Percentiles rank a stretch among this genome's conserved stretches.
phyloP scores from a whole-genome alignment of 2,113 vertebrate genomes.

The Paedocypris sp. region DNA sequence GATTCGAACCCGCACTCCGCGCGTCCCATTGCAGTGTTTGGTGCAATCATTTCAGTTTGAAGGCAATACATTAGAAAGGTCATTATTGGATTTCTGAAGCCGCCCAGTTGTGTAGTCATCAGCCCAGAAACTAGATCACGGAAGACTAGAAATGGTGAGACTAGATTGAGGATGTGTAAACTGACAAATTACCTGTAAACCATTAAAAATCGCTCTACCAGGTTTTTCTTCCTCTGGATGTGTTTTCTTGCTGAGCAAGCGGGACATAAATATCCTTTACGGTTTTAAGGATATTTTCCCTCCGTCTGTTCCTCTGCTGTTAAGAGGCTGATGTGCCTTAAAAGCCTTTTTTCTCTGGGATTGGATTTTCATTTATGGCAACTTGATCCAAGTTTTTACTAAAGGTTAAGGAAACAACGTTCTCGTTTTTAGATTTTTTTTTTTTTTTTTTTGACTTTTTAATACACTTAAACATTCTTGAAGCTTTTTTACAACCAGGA shows the following conservation, averaged over 20 bases:
- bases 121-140: background rate
- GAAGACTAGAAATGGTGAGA: background rate
- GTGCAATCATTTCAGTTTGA: too few species aligned
- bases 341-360: conserved; percentile 35
- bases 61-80: background rate
- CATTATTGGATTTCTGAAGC: background rate
- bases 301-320: conserved; percentile 19
- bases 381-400: too few species aligned
- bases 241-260: background rate
- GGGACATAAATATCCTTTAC: background rate
- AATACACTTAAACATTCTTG: too few species aligned
- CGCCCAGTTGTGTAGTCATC: too few species aligned
- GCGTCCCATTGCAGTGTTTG: background rate
- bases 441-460: too few species aligned
- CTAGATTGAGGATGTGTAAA: background rate
- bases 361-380: background rate
- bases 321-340: conserved; percentile 27
- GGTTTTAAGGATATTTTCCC: background rate
- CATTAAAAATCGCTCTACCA: background rate
- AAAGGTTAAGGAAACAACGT: too few species aligned
- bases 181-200: background rate
- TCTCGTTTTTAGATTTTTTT: too few species aligned
- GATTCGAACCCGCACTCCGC: conserved; percentile 1
- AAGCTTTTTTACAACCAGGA: too few species aligned
- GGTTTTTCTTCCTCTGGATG: background rate